phyloP scores from a whole-genome alignment of 2,797 vertebrate species.

The Rachycentron canadum region DNA sequence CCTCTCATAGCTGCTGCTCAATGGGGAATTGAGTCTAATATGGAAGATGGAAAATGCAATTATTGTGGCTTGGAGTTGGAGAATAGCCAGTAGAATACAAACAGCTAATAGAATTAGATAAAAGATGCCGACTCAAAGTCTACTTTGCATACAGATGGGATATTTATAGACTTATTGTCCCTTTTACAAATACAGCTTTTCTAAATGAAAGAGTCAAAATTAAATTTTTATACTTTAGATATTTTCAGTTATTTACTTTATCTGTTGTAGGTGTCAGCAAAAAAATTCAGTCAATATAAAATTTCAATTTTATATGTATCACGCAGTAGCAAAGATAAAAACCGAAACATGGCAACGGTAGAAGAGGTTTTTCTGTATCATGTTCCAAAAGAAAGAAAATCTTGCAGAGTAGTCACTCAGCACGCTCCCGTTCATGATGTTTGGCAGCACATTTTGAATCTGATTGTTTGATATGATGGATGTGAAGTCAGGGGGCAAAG shows the following conservation, averaged over 20 bases:
- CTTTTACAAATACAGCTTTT: background rate
- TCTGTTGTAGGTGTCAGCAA: conserved; percentile 6
- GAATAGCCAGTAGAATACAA: conserved; percentile 31
- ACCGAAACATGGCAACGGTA: conserved; percentile 19
- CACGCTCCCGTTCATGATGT: conserved; percentile 18
- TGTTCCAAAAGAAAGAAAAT: conserved; percentile 24
- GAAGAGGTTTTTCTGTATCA: conserved; percentile 20
- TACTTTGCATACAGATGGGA: conserved; percentile 20
- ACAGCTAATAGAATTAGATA: conserved; percentile 21
- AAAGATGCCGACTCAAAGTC: conserved; percentile 12
- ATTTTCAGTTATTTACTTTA: conserved; percentile 10
- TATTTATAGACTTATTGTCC: background rate
- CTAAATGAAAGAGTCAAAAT: background rate
- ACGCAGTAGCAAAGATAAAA: conserved; percentile 2
- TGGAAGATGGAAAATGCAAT: conserved; percentile 50
- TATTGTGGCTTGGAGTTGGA: conserved; percentile 33
- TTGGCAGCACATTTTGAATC: conserved; percentile 34
- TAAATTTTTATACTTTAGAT: background rate
- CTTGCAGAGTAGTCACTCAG: conserved; percentile 2
- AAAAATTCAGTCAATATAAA: background rate
- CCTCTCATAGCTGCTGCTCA: conserved; percentile 37
- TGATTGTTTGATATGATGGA: conserved; percentile 39
- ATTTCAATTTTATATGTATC: background rate
- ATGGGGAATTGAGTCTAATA: conserved; percentile 44
- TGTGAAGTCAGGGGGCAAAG: conserved; percentile 32